These are phyloP conservation scores for Paramormyrops kingsleyae DNA, from an alignment of 2,113 vertebrate species.

Conservation along the genomic window DNA sequence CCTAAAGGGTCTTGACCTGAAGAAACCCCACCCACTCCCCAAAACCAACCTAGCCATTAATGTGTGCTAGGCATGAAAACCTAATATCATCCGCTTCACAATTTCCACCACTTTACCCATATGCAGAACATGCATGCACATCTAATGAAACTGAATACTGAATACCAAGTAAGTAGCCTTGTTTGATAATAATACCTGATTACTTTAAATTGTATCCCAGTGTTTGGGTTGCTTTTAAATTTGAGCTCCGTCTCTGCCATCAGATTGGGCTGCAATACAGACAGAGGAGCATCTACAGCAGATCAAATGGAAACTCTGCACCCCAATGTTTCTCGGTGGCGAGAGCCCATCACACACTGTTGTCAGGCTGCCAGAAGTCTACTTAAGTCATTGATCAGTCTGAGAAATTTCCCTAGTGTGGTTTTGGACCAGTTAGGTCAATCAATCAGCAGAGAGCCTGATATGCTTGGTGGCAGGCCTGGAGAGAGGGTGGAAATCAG, in stretches of 20 bases:
- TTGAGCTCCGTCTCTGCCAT: background rate
- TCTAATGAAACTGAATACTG: background rate
- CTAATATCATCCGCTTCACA: background rate
- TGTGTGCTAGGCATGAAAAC: background rate
- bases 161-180: background rate
- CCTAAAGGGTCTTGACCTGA: background rate
- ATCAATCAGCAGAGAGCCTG: conserved; percentile 30
- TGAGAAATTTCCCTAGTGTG: conserved; percentile 29
- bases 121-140: background rate
- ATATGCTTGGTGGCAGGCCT: conserved; percentile 16
- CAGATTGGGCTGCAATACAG: background rate
- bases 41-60: background rate
- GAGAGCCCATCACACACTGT: conserved; percentile 5
- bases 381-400: conserved; percentile 31
- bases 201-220: background rate
- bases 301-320: background rate
- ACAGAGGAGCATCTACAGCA: background rate
- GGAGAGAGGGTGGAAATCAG: background rate
- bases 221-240: background rate
- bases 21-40: background rate
- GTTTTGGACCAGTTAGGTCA: conserved; percentile 26
- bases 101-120: background rate
- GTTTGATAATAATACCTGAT: background rate
- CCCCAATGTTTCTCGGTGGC: background rate
- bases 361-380: conserved; percentile 24